Evolutionary conservation across 2,888 invertebrate genomes (phyloP).

Genomic region (Phania funesta): DNA sequence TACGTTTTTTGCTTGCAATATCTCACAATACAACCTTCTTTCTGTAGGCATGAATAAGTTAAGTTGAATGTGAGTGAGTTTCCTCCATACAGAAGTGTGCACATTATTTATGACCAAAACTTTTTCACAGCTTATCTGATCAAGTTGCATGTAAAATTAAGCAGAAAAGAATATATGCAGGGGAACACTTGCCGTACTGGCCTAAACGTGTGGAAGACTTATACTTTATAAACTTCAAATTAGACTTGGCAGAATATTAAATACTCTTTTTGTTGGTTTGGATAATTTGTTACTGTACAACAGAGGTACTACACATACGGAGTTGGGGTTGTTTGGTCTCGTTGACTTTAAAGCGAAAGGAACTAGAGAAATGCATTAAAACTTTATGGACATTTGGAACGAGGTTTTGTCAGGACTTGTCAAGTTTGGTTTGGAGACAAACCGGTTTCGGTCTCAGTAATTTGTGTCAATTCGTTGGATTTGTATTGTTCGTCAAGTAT

Average conservation of each 20-base stretch:
- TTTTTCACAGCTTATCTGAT: constrained; percentile 74
- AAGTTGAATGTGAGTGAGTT: neutral
- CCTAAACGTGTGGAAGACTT: neutral
- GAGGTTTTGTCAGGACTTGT: too few relatives aligned
- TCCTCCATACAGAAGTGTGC: constrained; percentile 52
- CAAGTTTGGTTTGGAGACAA: too few relatives aligned
- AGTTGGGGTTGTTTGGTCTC: too few relatives aligned
- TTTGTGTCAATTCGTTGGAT: too few relatives aligned
- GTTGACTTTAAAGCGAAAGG: too few relatives aligned
- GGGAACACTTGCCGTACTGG: neutral
- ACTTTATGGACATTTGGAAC: too few relatives aligned
- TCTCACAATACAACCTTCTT: constrained; percentile 42
- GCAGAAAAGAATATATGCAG: constrained; percentile 33
- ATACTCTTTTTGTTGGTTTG: neutral
- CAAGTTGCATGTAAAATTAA: constrained; percentile 65
- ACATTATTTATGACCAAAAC: constrained; percentile 73
- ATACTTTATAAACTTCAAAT: neutral
- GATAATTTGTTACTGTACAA: neutral
- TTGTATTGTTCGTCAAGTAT: too few relatives aligned
- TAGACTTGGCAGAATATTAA: neutral
- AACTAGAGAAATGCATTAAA: too few relatives aligned
- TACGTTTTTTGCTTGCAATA: constrained; percentile 12
- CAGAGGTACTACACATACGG: too few relatives aligned
- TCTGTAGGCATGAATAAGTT: constrained; percentile 32
- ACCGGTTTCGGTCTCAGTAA: too few relatives aligned